Percentiles rank a stretch among this genome's conserved stretches.
Evolutionary conservation across 1,140 invertebrate genomes (phyloP).

Genomic region (Drosophila pachea): DNA sequence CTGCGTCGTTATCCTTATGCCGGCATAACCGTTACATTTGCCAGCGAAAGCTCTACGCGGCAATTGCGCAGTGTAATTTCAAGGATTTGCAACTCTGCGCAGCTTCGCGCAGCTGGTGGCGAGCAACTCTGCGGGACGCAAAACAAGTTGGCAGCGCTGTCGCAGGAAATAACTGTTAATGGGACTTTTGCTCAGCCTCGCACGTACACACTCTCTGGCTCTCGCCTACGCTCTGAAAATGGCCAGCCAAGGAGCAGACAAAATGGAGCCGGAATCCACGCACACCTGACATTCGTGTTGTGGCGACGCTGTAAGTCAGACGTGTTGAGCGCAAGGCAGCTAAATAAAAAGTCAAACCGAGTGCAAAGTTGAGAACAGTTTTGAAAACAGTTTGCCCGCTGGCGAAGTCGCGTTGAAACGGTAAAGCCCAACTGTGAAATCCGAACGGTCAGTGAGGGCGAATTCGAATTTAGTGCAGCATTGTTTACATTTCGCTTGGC

Average conservation of each 20-base stretch:
- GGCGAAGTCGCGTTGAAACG: conserved; percentile 34
- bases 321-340: conserved; percentile 61
- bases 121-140: conserved; percentile 43
- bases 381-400: conserved; percentile 32
- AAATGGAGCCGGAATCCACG: conserved; percentile 66
- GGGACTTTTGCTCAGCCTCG: conserved; percentile 42
- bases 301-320: conserved; percentile 74
- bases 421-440: conserved; percentile 11
- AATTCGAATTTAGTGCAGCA: neutral
- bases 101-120: conserved; percentile 31
- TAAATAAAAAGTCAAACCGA: conserved; percentile 40
- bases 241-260: conserved; percentile 35
- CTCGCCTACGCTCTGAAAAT: conserved; percentile 39
- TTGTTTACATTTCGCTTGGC: conserved; percentile 21
- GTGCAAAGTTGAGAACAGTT: conserved; percentile 49
- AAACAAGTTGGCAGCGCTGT: conserved; percentile 51
- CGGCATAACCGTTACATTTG: conserved; percentile 20
- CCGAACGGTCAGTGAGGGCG: conserved; percentile 2
- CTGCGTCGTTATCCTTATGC: conserved; percentile 39
- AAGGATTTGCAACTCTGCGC: conserved; percentile 52
- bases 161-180: conserved; percentile 44
- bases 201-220: neutral
- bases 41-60: conserved; percentile 46
- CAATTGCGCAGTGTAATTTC: conserved; percentile 38
- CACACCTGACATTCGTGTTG: conserved; percentile 77